Evolutionary conservation across 2,888 invertebrate genomes (phyloP), one percentile per base, ranked within the genome.

Genomic region (Diarsia mendica): DNA sequence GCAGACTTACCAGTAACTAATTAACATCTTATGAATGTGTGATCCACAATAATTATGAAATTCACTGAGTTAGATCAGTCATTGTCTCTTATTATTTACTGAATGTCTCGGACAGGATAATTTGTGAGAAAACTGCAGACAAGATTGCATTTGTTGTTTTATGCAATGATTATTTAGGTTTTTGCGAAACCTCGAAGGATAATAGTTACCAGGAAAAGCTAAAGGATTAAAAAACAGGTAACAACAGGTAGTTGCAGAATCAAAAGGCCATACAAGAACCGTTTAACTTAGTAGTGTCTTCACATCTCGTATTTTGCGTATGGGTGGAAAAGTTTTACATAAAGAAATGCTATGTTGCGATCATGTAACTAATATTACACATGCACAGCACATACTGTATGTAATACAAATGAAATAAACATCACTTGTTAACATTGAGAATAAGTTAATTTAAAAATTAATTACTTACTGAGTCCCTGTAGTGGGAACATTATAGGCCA

Each of bases 21-120:
- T 8, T 39, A 39, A 39, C 39, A 39, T 39, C 39, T 39, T 39
- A 39, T 39, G 39, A 39, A 39, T 39, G 39, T 39, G 6, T 39
- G 39, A 39, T 39, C 39, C 39, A 8, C 8, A 39, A 39, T 39
- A 6, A 39, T 39, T 39, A 39, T 15, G 11, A 13, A 46, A 4
- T 20, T 13, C 3, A 11, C n/a, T 0, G 0, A n/a, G 6, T 39
- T n/a, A 44, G 48, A 15, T 46, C 1, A 5, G 18, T 33, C 33
- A 77, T 15, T 48, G 5, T 48, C 1, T n/a, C 6, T 23, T n/a
- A 18, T 23, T 20, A 28, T 44, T 64, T 23, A 48, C 48, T 48
- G 2, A 33, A 23, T 53, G 20, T 66, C 48, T 23, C 10, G 0
- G 60, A 61, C 81, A 67, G 67, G 77, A 82, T 75, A 82, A 75